Percentiles rank a stretch among this genome's conserved stretches.
Conservation (phyloP, 2,113 vertebrate genomes). For the Coptodon bakossiorum region DNA sequence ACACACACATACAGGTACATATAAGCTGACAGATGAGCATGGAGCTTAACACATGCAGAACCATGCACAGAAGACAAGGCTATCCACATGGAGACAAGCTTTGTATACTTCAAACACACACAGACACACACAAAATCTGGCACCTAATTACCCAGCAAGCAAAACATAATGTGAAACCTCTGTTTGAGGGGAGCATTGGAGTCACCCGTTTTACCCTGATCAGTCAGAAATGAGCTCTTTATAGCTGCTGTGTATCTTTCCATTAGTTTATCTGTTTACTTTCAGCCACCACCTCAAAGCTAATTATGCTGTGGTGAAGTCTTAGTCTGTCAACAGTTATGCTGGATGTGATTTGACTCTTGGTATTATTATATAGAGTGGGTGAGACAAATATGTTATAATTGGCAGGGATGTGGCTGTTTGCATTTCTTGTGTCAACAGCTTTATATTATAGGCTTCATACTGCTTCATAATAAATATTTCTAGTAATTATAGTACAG, state of each 20-base stretch:
- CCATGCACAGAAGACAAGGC: not conserved
- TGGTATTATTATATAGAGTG: not conserved
- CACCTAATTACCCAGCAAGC: conserved; percentile 57
- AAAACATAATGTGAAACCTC: conserved; percentile 35
- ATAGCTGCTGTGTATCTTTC: conserved; percentile 22
- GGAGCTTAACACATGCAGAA: not conserved
- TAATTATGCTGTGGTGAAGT: conserved; percentile 34
- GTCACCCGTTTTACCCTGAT: conserved; percentile 13
- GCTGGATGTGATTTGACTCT: not conserved
- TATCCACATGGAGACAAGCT: not conserved
- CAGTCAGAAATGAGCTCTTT: conserved; percentile 25
- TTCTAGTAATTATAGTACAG: not conserved
- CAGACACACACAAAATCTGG: not conserved
- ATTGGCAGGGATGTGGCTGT: not conserved
- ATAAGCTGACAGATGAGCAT: not conserved
- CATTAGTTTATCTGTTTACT: conserved; percentile 46
- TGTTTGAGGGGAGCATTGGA: conserved; percentile 31
- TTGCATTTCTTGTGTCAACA: not conserved
- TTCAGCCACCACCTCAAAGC: conserved; percentile 11
- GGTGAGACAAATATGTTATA: not conserved
- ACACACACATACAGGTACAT: not conserved
- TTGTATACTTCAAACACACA: not conserved
- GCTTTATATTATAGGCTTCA: not conserved
- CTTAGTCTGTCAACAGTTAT: not conserved
- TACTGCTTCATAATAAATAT: not conserved